Conservation (phyloP, 1,140 invertebrate genomes). For the Brachionus manjavacas region DNA sequence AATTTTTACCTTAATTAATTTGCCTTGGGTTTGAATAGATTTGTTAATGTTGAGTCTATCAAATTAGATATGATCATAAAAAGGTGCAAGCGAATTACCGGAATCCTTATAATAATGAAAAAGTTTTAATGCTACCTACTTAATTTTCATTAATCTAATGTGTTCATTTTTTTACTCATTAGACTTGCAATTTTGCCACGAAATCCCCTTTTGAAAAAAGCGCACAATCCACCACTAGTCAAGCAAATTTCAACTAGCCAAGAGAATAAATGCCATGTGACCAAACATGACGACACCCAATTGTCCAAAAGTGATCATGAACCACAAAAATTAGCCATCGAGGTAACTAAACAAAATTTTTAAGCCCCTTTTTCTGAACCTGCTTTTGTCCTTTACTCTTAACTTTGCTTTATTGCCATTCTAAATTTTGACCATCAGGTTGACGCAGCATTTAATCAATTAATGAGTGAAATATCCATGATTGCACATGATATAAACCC, state of each 20-base stretch:
- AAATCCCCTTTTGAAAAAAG: constrained; percentile 47
- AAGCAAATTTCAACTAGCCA: constrained; percentile 21
- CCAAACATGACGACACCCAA: constrained; percentile 48
- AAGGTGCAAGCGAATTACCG: constrained; percentile 89
- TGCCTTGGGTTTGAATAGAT: constrained; percentile 58
- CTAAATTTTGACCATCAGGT: constrained; percentile 8
- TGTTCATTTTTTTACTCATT: neutral
- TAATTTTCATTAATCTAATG: neutral
- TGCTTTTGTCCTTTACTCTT: neutral
- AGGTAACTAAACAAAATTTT: constrained; percentile 46
- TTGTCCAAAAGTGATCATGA: constrained; percentile 52
- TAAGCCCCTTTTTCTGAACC: neutral
- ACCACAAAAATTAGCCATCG: constrained; percentile 47
- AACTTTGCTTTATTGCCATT: neutral
- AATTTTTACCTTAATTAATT: constrained; percentile 1
- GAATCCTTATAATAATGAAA: constrained; percentile 89
- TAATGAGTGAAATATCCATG: constrained; percentile 39
- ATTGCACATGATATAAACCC: constrained; percentile 14
- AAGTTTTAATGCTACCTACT: constrained; percentile 63
- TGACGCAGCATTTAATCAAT: constrained; percentile 21
- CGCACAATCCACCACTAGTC: constrained; percentile 42
- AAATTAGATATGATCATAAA: constrained; percentile 79
- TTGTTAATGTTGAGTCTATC: constrained; percentile 89
- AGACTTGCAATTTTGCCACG: neutral
- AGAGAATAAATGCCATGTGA: constrained; percentile 43